Conservation (phyloP, 2,888 invertebrate genomes). For the Brenthis daphne region DNA sequence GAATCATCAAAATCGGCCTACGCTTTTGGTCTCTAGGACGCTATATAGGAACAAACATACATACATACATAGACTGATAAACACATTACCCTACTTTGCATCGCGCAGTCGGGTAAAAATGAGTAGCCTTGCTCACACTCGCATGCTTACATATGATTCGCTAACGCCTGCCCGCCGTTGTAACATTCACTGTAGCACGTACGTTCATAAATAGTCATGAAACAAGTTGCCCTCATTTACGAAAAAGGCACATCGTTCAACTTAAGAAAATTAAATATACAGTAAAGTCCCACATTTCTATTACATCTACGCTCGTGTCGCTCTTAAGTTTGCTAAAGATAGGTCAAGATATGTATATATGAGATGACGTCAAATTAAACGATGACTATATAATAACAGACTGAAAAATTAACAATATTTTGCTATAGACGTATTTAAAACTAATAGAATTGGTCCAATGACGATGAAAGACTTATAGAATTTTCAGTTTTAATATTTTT, state of each 20-base stretch:
- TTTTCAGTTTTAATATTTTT: no score
- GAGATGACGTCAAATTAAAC: slow-evolving; percentile 24
- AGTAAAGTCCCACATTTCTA: slow-evolving; percentile 32
- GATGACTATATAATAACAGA: neutral
- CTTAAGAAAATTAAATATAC: slow-evolving; percentile 37
- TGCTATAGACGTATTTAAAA: neutral
- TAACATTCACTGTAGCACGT: slow-evolving; percentile 19
- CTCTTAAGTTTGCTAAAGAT: slow-evolving; percentile 33
- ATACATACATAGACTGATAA: no score
- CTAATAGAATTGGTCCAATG: no score
- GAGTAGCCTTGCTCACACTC: neutral
- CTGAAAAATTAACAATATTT: neutral
- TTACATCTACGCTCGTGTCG: slow-evolving; percentile 18
- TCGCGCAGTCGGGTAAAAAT: neutral
- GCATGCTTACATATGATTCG: slow-evolving; percentile 6
- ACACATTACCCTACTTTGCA: no score
- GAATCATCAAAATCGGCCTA: no score
- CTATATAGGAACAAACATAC: no score
- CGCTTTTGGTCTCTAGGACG: no score
- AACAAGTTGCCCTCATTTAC: slow-evolving; percentile 31
- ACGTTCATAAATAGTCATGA: slow-evolving; percentile 38
- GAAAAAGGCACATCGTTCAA: slow-evolving; percentile 33
- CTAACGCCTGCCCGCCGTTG: slow-evolving; percentile 18
- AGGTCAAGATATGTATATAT: slow-evolving; percentile 32
- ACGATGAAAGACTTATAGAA: no score